A percentile compares a stretch with the other conserved stretches of the same genome.
Conservation (phyloP, 2,113 vertebrate genomes). For the Anguilla japonica region DNA sequence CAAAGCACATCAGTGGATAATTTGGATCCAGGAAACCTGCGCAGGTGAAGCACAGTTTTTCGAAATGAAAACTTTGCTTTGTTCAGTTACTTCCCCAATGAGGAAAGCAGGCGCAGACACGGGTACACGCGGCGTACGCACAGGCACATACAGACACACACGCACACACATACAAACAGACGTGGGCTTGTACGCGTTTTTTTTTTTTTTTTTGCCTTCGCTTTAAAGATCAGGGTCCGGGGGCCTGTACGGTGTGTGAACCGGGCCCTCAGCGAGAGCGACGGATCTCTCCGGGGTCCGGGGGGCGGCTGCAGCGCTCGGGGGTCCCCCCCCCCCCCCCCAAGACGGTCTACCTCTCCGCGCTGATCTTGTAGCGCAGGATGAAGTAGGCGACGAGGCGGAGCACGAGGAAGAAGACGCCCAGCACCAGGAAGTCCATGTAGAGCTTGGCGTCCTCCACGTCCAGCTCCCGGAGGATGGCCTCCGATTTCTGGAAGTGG, state of each 20-base stretch:
- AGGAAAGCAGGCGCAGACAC: neutral
- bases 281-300: neutral
- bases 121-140: neutral
- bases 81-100: neutral
- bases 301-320: neutral
- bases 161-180: neutral
- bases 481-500: conserved; percentile 90
- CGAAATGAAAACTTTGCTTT: neutral
- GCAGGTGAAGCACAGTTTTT: neutral
- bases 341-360: conserved; percentile 77
- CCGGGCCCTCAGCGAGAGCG: neutral
- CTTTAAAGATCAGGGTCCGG: neutral
- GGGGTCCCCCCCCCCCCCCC: neutral
- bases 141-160: too few relatives aligned
- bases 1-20: neutral
- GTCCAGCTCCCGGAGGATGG: conserved; percentile 87
- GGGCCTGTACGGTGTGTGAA: neutral
- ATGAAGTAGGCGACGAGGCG: conserved; percentile 89
- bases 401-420: conserved; percentile 86
- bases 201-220: neutral
- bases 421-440: conserved; percentile 88
- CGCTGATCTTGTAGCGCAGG: conserved; percentile 88
- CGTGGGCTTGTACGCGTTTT: neutral
- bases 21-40: neutral
- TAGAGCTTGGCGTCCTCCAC: conserved; percentile 90